Evolutionary conservation across 2,797 vertebrate species (phyloP).

Genomic region (Clarias laeviceps): DNA sequence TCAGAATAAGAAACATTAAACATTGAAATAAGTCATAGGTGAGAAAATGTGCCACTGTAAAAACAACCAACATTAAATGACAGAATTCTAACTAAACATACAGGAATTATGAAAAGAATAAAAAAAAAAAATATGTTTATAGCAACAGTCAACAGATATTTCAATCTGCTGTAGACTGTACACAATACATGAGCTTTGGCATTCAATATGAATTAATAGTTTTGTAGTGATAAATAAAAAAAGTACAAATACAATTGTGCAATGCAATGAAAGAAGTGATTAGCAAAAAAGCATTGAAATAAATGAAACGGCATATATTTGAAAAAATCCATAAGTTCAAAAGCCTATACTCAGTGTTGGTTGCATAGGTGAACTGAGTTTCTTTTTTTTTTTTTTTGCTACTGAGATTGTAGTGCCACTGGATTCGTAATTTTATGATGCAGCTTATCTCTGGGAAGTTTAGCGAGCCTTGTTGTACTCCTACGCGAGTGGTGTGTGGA

Average conservation of each 20-base stretch:
- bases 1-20: not conserved
- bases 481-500: conserved; percentile 38
- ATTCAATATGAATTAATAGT: conserved; percentile 64
- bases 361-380: conserved; percentile 60
- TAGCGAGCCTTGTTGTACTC: conserved; percentile 12
- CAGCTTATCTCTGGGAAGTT: not conserved
- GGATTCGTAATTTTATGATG: not conserved
- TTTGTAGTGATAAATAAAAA: conserved; percentile 14
- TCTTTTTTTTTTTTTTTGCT: conserved; percentile 27
- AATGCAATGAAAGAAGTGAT: conserved; percentile 39
- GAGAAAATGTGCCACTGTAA: not conserved
- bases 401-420: conserved; percentile 29
- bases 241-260: conserved; percentile 31
- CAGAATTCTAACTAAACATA: not conserved
- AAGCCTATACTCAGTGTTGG: conserved; percentile 41
- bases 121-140: conserved; percentile 13
- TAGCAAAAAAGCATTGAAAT: conserved; percentile 48
- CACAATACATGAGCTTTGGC: conserved; percentile 63
- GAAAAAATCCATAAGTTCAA: not conserved
- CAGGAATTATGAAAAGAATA: not conserved
- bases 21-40: not conserved
- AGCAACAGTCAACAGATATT: conserved; percentile 33
- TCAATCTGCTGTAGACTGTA: conserved; percentile 53
- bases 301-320: conserved; percentile 26
- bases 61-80: not conserved